Base-by-base conservation (phyloP, 2,113 vertebrate genomes). In the Sebastes fasciatus region DNA sequence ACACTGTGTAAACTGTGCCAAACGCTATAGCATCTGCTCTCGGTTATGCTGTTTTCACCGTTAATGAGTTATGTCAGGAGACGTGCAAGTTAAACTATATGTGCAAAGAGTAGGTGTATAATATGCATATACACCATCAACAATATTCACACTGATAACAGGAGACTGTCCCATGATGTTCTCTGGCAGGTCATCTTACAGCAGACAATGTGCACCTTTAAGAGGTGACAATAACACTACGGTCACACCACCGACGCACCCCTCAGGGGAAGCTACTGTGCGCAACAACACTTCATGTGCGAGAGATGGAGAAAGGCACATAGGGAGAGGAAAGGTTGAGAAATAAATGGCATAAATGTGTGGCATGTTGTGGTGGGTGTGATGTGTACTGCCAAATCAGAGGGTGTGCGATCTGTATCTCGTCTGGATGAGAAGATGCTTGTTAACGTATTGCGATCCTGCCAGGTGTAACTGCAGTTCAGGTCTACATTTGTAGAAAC, bases 21-120 rank as follows among this genome's bases (percentile, higher is more conserved):
- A 77, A 78, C 2, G 1, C n/a, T 17, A 13, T 13, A 62, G 67
- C 77, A 87, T 84, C 80, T 86, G 84, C 48, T 88, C 79, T 40
- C 51, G 26, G 52, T 51, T 55, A 60, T 21, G 61, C 76, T 60
- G 57, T 46, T 69, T 51, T 42, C 21, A 75, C 34, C 14, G 42
- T 65, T 42, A 17, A 9, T n/a, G 8, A 73, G 16, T 17, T 70
- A 2, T 10, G 42, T 63, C 54, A 68, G 67, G 34, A 62, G 17
- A 49, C 1, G 8, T 52, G 23, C 4, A 13, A 34, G 48, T 77
- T 55, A 26, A 64, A 10, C 49, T 6, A 34, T 54, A 45, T 34
- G 19, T 49, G n/a, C 23, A 63, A 45, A 60, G 13, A 13, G 70
- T 34, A 74, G n/a, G 17, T 42, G 21, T 13, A 0, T 16, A 8